Evolutionary conservation across 2,888 invertebrate genomes (phyloP), one percentile per base, ranked within the genome.

Genomic region (Neuroscelio doddi): DNA sequence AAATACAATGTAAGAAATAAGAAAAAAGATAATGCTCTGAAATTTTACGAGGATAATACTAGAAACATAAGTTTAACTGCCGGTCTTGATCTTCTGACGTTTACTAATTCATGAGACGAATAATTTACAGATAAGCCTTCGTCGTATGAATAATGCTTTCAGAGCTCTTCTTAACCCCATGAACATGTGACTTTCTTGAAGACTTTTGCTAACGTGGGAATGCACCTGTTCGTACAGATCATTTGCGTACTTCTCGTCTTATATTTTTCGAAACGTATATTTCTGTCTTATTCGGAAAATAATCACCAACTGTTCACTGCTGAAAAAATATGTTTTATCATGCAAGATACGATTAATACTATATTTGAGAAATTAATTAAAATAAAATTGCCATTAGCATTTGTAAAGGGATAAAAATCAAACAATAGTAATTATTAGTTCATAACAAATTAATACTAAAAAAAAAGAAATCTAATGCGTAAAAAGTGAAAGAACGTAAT

Each of bases 101-200:
- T 77, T 69, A 76, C 75, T 78, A 77, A 77, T 78, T 78, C 77
- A 78, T 78, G 77, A 78, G 77, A 72, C 69, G 77, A 77, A 76
- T 76, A 76, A 76, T 75, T 76, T 72, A 72, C 68, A 66, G 73
- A 73, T 73, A 69, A 73, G 69, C 68, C 68, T 64, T 72, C 72
- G 45, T 65, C 67, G 68, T 71, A 77, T 79, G 76, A 78, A 78
- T 79, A 78, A 78, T 77, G 73, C 68, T 68, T 59, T 58, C 65
- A 59, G 65, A 71, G 69, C 68, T 70, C 68, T 62, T 68, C 70
- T 71, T 71, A 75, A 75, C 73, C 71, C 70, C 51, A 68, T 59
- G 70, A 69, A 66, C 71, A 76, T 72, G 72, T 76, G 73, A 75
- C 75, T 65, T 63, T 46, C 63, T 59, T 51, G 34, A 67, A 59